These are phyloP conservation scores for Meandrina meandrites DNA, from an alignment of 92 coral and sea anemone species.

Conservation along the genomic window DNA sequence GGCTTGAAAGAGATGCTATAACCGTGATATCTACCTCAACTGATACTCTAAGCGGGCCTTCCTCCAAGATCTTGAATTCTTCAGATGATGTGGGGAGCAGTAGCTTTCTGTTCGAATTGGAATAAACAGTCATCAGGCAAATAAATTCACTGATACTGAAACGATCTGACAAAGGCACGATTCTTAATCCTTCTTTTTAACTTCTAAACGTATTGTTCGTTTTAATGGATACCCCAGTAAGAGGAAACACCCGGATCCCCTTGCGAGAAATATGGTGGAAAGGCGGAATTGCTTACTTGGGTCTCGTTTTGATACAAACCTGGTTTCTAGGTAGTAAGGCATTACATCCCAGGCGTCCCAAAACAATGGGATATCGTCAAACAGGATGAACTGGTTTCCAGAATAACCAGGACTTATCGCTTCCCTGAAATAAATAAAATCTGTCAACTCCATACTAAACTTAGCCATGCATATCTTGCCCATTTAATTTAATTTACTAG, in stretches of 20 bases:
- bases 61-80: slow-evolving; percentile 62
- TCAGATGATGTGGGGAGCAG: slow-evolving; percentile 48
- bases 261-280: not conserved
- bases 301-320: slow-evolving; percentile 47
- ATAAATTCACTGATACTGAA: not conserved
- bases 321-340: slow-evolving; percentile 94
- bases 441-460: not conserved
- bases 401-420: slow-evolving; percentile 74
- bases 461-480: not conserved
- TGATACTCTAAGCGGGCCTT: slow-evolving; percentile 86
- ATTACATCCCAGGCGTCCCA: slow-evolving; percentile 99
- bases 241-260: too few relatives aligned
- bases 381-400: slow-evolving; percentile 90
- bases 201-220: too few relatives aligned
- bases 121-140: not conserved
- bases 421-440: slow-evolving; percentile 58
- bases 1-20: not conserved
- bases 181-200: too few relatives aligned
- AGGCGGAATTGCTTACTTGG: not conserved
- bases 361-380: slow-evolving; percentile 91
- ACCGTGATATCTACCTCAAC: slow-evolving; percentile 65
- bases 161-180: not conserved
- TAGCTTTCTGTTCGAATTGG: slow-evolving; percentile 51
- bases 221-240: too few relatives aligned
- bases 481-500: too few relatives aligned